Evolutionary conservation across 2,888 invertebrate genomes (phyloP).

Genomic region (Catocala nupta): DNA sequence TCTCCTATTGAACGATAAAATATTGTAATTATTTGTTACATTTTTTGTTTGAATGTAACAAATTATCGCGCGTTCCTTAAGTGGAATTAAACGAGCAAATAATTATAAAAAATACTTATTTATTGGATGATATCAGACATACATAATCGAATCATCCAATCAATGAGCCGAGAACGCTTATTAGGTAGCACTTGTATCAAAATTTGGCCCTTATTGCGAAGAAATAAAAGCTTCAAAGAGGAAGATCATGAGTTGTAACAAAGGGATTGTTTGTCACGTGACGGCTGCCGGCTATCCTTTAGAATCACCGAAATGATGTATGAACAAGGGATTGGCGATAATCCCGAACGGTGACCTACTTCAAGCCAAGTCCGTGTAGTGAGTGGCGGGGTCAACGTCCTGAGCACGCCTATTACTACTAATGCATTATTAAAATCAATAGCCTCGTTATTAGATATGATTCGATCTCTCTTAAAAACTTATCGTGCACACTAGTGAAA

Average conservation of each 20-base stretch:
- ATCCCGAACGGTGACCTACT: conserved; percentile 51
- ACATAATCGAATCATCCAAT: conserved; percentile 28
- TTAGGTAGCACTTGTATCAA: conserved; percentile 1
- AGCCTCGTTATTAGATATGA: conserved; percentile 16
- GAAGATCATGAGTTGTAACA: conserved; percentile 2
- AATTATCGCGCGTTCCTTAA: neutral
- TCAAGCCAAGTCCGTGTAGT: conserved; percentile 36
- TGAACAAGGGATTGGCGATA: conserved; percentile 22
- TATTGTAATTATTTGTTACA: too few species aligned
- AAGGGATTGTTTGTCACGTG: conserved; percentile 36
- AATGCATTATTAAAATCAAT: conserved; percentile 48
- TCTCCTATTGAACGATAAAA: too few species aligned
- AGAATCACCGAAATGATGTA: conserved; percentile 17
- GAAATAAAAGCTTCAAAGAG: conserved; percentile 8
- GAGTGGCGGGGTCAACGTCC: conserved; percentile 47
- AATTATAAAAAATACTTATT: conserved; percentile 10
- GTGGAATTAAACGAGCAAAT: conserved; percentile 6
- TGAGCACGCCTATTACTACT: conserved; percentile 29
- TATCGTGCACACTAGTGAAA: too few species aligned
- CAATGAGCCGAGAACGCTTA: conserved; percentile 20
- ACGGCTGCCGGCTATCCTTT: conserved; percentile 9
- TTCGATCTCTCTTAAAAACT: neutral
- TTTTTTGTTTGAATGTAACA: too few species aligned
- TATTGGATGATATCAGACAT: conserved; percentile 11
- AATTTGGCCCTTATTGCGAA: conserved; percentile 24